Evolutionary conservation across 2,113 vertebrate genomes (phyloP), one percentile per base, ranked within the genome.

Genomic region (Eulacestoma nigropectus): DNA sequence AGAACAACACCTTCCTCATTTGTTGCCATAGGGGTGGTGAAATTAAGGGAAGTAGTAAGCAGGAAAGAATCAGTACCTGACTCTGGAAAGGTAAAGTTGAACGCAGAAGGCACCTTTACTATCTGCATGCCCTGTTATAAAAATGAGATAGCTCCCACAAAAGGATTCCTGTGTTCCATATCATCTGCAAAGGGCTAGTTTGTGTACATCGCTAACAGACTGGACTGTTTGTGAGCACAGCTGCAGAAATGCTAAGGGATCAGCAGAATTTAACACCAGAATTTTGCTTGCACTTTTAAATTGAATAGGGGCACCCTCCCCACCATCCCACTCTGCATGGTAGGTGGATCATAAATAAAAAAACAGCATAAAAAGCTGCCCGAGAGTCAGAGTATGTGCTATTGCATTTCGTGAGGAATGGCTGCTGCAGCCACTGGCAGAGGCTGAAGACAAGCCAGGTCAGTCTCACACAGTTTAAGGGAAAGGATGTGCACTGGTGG

Each of bases 321-420:
- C 16, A 4, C 1, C 3, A 8, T 9, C 5, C 53, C 4, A 0
- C 25, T 35, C 55, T 41, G 4, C 18, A 16, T 65, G 22, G 22
- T 76, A 23, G 32, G 15, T 30, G 46, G 21, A 29, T 73, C 49
- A 57, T 46, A 83, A 90, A 37, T 62, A 64, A 32, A 9, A 69
- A 52, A 86, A 39, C 8, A 41, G 27, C 49, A 14, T 10, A 39
- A 8, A 50, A 83, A 88, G 2, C 37, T 88, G 30, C 55, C 50
- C 5, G 5, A 39, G 63, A 70, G n/a, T 39, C 53, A 88, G 30
- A 27, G 11, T 20, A 42, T 35, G 23, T 86, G 67, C 57, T 69
- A 3, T 20, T 75, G 37, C 16, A 13, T 87, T 79, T 81, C 27
- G 17, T 82, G 53, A 65, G 20, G 57, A 7, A 5, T 75, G 46